A percentile compares a stretch with the other conserved stretches of the same genome.
phyloP scores from a whole-genome alignment of 2,797 vertebrate genomes.

The Enteromius fasciolatus region DNA sequence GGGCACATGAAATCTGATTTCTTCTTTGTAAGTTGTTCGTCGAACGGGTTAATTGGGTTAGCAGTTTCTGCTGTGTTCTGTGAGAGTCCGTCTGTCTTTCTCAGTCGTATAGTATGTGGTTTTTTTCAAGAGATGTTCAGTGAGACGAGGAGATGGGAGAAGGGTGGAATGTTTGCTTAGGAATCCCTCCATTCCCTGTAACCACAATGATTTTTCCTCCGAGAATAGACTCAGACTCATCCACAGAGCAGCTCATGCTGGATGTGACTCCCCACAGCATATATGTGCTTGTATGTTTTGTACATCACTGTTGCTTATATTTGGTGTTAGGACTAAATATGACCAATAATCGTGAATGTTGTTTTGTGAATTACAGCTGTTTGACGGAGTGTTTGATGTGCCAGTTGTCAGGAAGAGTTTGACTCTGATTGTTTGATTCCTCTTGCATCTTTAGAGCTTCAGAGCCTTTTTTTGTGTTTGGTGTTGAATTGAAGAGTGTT shows the following conservation, averaged over 20 bases:
- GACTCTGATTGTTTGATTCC: background rate
- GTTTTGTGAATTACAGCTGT: background rate
- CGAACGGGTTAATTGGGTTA: background rate
- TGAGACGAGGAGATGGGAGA: background rate
- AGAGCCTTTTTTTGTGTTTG: background rate
- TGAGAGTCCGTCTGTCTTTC: background rate
- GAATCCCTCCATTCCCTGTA: constrained; percentile 1
- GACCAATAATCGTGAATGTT: background rate
- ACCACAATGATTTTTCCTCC: constrained; percentile 7
- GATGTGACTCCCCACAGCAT: background rate
- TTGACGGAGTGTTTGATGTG: background rate
- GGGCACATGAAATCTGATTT: background rate
- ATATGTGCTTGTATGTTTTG: background rate
- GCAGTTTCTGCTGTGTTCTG: background rate
- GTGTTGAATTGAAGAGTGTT: constrained; percentile 2
- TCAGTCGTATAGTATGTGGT: background rate
- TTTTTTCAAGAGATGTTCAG: background rate
- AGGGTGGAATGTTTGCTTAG: constrained; percentile 16
- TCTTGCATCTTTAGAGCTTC: constrained; percentile 5
- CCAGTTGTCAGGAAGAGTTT: background rate
- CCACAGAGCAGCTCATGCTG: constrained; percentile 4
- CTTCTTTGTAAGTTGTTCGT: background rate
- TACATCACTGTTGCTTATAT: background rate
- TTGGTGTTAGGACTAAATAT: background rate
- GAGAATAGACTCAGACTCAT: constrained; percentile 18